Percentiles rank a stretch among this genome's conserved stretches.
Conservation (phyloP, 2,888 invertebrate genomes). For the Stegophylla sp. region DNA sequence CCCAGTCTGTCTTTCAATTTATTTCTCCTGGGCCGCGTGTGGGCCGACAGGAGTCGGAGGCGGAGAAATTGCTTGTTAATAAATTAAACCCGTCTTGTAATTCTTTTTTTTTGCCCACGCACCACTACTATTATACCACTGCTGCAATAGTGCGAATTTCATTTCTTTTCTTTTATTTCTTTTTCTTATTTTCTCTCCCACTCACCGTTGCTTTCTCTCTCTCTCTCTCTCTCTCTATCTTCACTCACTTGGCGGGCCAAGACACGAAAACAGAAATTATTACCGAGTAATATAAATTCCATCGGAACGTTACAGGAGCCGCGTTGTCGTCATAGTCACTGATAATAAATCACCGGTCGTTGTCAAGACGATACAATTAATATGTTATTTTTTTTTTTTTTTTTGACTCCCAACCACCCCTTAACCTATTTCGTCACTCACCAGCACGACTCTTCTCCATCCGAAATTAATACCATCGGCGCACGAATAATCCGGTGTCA, state of each 20-base stretch:
- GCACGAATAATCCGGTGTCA: conserved; percentile 43
- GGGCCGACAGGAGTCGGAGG: neutral
- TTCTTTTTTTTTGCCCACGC: conserved; percentile 27
- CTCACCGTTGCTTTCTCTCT: neutral
- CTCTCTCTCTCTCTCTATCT: too few relatives aligned
- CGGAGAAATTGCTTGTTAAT: conserved; percentile 50
- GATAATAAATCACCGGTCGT: conserved; percentile 56
- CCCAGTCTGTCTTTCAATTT: conserved; percentile 41
- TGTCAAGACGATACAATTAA: conserved; percentile 58
- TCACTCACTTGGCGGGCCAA: neutral
- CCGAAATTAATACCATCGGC: conserved; percentile 48
- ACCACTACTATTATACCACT: too few relatives aligned
- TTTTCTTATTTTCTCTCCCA: neutral
- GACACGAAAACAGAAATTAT: conserved; percentile 55
- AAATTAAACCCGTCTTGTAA: conserved; percentile 49
- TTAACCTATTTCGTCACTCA: neutral
- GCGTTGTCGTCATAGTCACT: too few relatives aligned
- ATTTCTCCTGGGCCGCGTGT: neutral
- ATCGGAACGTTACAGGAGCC: conserved; percentile 40
- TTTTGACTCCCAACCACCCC: neutral
- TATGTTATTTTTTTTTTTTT: conserved; percentile 38
- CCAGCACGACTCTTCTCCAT: neutral
- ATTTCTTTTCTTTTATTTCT: conserved; percentile 24
- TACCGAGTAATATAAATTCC: conserved; percentile 56
- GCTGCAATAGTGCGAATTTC: conserved; percentile 39